These are phyloP conservation scores for Elanoides forficatus DNA, from an alignment of 2,113 vertebrate genomes.

Conservation along the genomic window DNA sequence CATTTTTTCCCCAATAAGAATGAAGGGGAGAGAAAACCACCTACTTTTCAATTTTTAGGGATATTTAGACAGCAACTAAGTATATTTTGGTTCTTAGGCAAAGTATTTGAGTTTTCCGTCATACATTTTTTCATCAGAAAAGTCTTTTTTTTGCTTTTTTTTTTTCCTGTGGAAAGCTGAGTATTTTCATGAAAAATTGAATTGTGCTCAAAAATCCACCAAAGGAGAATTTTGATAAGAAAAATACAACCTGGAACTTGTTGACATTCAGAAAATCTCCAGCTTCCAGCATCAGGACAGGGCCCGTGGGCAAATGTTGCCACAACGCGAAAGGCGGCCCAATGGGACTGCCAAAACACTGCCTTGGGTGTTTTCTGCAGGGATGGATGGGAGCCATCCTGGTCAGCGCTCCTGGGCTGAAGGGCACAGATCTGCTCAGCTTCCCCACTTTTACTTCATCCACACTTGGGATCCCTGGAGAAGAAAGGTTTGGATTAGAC, in stretches of 20 bases:
- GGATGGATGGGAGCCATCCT: not conserved
- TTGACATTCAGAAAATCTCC: not conserved
- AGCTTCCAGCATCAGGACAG: not conserved
- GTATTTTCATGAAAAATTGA: not conserved
- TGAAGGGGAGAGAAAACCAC: rapidly evolving
- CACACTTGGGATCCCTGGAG: not conserved
- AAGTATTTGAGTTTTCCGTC: not conserved
- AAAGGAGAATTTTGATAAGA: not conserved
- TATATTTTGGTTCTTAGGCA: not conserved
- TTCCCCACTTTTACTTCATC: not conserved
- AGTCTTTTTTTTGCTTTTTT: not conserved
- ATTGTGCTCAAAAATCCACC: not conserved
- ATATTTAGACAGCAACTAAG: not conserved
- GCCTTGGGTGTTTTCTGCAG: not conserved
- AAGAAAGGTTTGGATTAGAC: not conserved
- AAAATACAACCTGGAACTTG: not conserved
- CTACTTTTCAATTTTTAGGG: not conserved
- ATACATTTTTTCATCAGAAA: not conserved
- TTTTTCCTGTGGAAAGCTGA: not conserved
- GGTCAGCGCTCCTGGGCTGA: not conserved
- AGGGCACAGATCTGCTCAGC: not conserved
- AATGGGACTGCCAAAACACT: not conserved
- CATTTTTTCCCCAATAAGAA: not conserved
- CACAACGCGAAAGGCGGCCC: not conserved
- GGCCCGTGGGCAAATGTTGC: rapidly evolving